Evolutionary conservation across 2,113 vertebrate species (phyloP).

Genomic region (Podocnemis expansa): DNA sequence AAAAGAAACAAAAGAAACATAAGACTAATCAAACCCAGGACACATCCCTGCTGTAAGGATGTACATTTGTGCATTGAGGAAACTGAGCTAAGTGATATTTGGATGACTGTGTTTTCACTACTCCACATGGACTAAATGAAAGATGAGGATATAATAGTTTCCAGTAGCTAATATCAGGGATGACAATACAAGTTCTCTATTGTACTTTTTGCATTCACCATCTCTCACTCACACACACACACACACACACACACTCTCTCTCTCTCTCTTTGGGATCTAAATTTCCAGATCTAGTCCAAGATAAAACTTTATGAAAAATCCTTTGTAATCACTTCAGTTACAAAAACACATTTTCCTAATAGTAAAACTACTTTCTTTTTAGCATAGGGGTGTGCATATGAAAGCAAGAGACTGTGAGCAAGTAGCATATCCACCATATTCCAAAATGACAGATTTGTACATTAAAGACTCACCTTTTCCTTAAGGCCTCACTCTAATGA

Average conservation of each 20-base stretch:
- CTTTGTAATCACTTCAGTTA: not conserved
- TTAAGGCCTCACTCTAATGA: not conserved
- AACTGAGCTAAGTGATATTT: not conserved
- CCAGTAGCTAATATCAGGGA: not conserved
- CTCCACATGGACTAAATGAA: not conserved
- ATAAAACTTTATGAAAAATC: not conserved
- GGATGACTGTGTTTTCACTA: not conserved
- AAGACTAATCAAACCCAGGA: not conserved
- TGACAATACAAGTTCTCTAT: not conserved
- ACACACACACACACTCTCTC: not conserved
- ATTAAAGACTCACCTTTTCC: not conserved
- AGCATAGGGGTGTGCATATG: not conserved
- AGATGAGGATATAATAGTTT: not conserved
- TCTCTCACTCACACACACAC: not conserved
- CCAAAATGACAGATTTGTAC: not conserved
- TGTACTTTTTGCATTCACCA: not conserved
- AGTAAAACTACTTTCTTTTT: not conserved
- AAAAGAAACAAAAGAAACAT: rapidly evolving
- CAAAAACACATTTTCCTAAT: not conserved
- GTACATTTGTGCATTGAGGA: not conserved
- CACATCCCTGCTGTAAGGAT: not conserved
- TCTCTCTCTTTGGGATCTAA: not conserved
- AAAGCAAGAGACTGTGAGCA: not conserved
- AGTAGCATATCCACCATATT: not conserved
- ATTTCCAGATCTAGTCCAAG: not conserved